Evolutionary conservation across 1,140 invertebrate genomes (phyloP).

Genomic region (Meloidogyne floridensis): DNA sequence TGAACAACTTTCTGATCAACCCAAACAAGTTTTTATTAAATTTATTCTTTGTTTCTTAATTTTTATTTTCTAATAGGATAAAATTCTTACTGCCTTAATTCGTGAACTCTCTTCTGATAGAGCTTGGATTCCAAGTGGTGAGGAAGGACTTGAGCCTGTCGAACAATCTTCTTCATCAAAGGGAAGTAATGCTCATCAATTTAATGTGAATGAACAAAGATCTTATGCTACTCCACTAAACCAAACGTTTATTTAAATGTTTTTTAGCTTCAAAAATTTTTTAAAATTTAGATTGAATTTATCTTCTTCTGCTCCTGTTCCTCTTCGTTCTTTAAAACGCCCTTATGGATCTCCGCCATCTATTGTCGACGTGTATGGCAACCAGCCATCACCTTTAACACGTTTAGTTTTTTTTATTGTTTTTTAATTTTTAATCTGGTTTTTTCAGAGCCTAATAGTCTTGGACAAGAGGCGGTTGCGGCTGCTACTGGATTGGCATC

Average conservation of each 20-base stretch:
- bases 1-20: slow-evolving; percentile 67
- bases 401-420: neutral
- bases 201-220: neutral
- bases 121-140: slow-evolving; percentile 33
- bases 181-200: neutral
- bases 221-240: slow-evolving; percentile 2
- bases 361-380: neutral
- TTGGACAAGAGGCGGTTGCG: neutral
- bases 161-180: neutral
- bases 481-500: neutral
- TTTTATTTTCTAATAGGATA: slow-evolving; percentile 14
- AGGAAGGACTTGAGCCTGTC: slow-evolving; percentile 29
- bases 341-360: neutral
- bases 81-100: slow-evolving; percentile 27
- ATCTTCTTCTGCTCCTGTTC: neutral
- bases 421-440: neutral
- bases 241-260: slow-evolving; percentile 11
- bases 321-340: neutral
- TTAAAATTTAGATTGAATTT: neutral
- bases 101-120: slow-evolving; percentile 33
- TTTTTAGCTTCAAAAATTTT: neutral
- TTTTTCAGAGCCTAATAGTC: neutral
- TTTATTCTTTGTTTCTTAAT: too few species aligned
- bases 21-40: neutral
- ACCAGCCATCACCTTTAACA: neutral